Percentiles rank a stretch among this genome's conserved stretches.
Evolutionary conservation across 2,797 vertebrate species (phyloP).

Genomic region (Nannoperca obscura): DNA sequence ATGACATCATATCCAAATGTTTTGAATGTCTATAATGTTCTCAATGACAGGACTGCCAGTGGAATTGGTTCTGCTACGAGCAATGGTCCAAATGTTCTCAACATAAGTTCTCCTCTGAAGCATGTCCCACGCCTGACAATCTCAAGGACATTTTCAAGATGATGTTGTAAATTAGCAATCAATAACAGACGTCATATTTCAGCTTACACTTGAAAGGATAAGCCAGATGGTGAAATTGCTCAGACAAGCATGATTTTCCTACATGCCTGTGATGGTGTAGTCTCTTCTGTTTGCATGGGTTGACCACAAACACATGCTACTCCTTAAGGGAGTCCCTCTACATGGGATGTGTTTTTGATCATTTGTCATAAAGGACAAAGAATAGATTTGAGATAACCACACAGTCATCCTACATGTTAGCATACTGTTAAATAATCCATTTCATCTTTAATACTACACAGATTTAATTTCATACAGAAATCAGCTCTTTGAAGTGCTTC

Average conservation of each 20-base stretch:
- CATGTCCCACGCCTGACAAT: slow-evolving; percentile 46
- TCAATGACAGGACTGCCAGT: slow-evolving; percentile 61
- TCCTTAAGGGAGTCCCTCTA: slow-evolving; percentile 54
- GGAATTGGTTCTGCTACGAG: slow-evolving; percentile 49
- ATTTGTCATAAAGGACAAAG: slow-evolving; percentile 61
- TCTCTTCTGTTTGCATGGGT: slow-evolving; percentile 61
- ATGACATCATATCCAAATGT: slow-evolving; percentile 69
- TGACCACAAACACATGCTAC: slow-evolving; percentile 77
- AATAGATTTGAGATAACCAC: slow-evolving; percentile 52
- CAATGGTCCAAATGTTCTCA: slow-evolving; percentile 40
- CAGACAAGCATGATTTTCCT: slow-evolving; percentile 58
- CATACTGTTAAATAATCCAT: slow-evolving; percentile 55
- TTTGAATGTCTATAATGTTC: slow-evolving; percentile 62
- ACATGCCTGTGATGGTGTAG: slow-evolving; percentile 37
- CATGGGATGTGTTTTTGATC: slow-evolving; percentile 62
- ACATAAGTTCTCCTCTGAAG: slow-evolving; percentile 57
- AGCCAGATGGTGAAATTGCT: slow-evolving; percentile 61
- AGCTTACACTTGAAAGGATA: slow-evolving; percentile 66
- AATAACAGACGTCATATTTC: slow-evolving; percentile 70
- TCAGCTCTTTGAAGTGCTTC: background rate
- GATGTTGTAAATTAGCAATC: slow-evolving; percentile 70
- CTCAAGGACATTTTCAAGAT: slow-evolving; percentile 54
- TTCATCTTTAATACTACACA: slow-evolving; percentile 42
- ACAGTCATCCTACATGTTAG: slow-evolving; percentile 34
- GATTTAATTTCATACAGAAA: slow-evolving; percentile 42